Base-by-base conservation (phyloP, 2,113 vertebrate species). In the Tupaia tana region DNA sequence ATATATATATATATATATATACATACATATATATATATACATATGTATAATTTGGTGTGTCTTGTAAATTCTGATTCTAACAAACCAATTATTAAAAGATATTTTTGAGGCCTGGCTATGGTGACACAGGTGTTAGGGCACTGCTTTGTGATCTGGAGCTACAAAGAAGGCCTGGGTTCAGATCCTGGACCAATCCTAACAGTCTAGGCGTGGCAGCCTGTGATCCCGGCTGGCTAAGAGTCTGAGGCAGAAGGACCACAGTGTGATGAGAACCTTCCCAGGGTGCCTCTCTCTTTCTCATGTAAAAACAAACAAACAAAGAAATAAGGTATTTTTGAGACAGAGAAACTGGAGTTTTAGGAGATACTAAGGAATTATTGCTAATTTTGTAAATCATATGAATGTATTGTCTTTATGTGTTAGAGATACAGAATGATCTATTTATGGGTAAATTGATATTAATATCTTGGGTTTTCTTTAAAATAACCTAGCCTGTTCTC, bases 251-350 rank as follows among this genome's bases (percentile, higher is more conserved):
- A 43, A n/a, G n/a, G n/a, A n/a, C n/a, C n/a, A n/a, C n/a, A n/a
- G n/a, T n/a, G n/a, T n/a, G n/a, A 43, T 43, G 43, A 43, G 43
- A 43, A 6, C 43, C 43, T 43, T 43, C 43, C 43, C 43, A 43
- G 43, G 3, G 43, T 43, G 43, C 43, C 43, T 43, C 43, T 43
- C 43, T 43, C 43, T 43, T 43, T 43, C 43, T 43, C 43, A 43
- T 43, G 43, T 43, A 43, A 43, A 43, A 43, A 43, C 43, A 43
- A 43, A 43, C 43, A 43, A 43, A 43, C 6, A 77, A 73, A 94
- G 66, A 24, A 29, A 91, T 71, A 73, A 94, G 66, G 19, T 29
- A 91, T 71, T 79, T 88, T 66, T 94, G 27, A 95, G 87, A 69
- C 0, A 69, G 24, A 61, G 27, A 90, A 86, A 70, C 34, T 83